Evolutionary conservation across 2,797 vertebrate species (phyloP), one percentile per base, ranked within the genome.

Genomic region (Pseudomugil gertrudae): DNA sequence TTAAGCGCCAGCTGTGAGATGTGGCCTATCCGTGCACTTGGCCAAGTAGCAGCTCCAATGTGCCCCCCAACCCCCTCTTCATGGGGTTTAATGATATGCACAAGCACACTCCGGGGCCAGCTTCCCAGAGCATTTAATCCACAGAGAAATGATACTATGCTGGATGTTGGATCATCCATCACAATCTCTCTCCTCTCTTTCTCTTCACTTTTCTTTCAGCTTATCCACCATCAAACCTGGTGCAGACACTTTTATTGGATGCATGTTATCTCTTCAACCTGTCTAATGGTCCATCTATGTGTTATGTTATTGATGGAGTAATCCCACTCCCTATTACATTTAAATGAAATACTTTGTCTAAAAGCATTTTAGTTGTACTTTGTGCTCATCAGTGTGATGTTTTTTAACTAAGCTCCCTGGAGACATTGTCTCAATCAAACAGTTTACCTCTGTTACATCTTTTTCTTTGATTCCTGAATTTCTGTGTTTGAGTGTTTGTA

Each of bases 91-190:
- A 93, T 89, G 85, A 91, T 84, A 92, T 93, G 90, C 90, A 90
- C 88, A 90, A 86, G 89, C 92, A 92, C 92, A 92, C 89, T 84
- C 89, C 40, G 17, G 84, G 85, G 84, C 89, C 89, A 84, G 78
- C 79, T 90, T 90, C 87, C 83, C 86, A 83, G 84, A 92, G 88
- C 89, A 86, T 91, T 91, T 93, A 92, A 93, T 93, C 92, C 91
- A 87, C 85, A 84, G 87, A 89, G 89, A 91, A 91, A 90, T 90
- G 86, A 90, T 89, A 88, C 89, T 86, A 87, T 84, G 83, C 84
- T 85, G 84, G 84, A 80, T 90, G 87, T 83, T 89, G 81, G 88
- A 84, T 89, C 88, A 87, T 92, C 84, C 85, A 88, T 89, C 84
- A 90, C 84, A 84, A 82, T 84, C 84, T 73, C 69, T 70, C 51